Conservation (phyloP, 1,140 invertebrate genomes). For the Teleogryllus occipitalis region DNA sequence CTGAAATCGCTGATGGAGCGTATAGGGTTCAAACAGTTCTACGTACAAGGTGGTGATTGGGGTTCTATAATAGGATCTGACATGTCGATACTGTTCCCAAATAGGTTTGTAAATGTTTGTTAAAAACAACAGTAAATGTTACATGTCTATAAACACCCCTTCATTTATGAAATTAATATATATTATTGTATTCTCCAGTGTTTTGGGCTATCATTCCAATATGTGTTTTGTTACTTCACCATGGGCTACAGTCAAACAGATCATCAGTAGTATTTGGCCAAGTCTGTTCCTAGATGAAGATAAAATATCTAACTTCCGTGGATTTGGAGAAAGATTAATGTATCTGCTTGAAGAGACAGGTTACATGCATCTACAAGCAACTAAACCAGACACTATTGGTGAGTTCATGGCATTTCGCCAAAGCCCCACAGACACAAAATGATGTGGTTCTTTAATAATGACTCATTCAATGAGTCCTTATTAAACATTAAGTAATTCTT, state of each 20-base stretch:
- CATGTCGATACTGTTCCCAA: conserved; percentile 58
- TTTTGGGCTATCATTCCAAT: conserved; percentile 59
- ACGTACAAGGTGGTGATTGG: conserved; percentile 76
- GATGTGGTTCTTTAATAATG: too few species aligned
- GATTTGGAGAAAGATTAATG: conserved; percentile 41
- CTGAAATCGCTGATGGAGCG: conserved; percentile 76
- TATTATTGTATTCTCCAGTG: conserved; percentile 36
- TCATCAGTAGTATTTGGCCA: conserved; percentile 48
- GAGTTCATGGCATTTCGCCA: conserved; percentile 29
- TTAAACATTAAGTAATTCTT: not conserved
- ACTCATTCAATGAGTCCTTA: conserved; percentile 26
- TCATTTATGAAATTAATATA: not conserved
- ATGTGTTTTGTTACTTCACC: conserved; percentile 42
- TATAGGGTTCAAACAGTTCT: conserved; percentile 65
- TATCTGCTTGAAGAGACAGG: conserved; percentile 59
- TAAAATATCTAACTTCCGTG: conserved; percentile 49
- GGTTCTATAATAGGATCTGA: conserved; percentile 42
- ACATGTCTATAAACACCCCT: not conserved
- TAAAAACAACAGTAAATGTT: not conserved
- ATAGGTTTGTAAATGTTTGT: conserved; percentile 39
- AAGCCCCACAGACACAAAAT: not conserved
- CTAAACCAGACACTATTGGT: conserved; percentile 87
- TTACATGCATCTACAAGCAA: conserved; percentile 71
- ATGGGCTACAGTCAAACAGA: conserved; percentile 38
- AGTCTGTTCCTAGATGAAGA: conserved; percentile 45